Base-by-base conservation (phyloP, 2,888 invertebrate species). In the Eristalis pertinax region DNA sequence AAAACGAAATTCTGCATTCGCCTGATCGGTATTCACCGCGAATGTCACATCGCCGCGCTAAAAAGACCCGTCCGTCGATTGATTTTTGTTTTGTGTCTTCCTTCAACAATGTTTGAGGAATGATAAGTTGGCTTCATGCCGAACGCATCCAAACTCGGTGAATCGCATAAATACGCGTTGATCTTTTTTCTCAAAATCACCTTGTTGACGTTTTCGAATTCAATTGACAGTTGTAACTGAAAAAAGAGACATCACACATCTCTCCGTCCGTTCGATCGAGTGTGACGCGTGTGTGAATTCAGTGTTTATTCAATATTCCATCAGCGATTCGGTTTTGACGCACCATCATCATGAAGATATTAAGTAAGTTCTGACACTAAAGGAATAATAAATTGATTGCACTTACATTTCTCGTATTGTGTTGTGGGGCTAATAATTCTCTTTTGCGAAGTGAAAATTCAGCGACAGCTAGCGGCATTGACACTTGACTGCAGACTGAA, bases 401-500 rank as follows among this genome's bases (percentile, higher is more conserved):
- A 60, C 60, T 60, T 24, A 26, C 60, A 13, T 13, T 24, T 26
- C 24, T 58, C 8, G 8, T 35, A 26, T 43, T 72, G 32, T 5
- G 64, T 63, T 70, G 26, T 0, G 32, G 15, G 10, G 38, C 38
- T 38, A 60, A 60, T 26, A 60, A 13, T 29, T 38, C n/a, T 58
- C n/a, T 19, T 56, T 1, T 15, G 29, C 29, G 29, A 8, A 65
- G 63, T 24, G 11, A 65, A 67, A 11, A 60, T 38, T 63, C 60
- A 65, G 76, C 32, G 58, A 67, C 72, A 78, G 74, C 41, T 73
- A 60, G 41, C 82, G 22, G 22, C 78, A 82, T 72, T 86, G 83
- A 79, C 74, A 68, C 78, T 75, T 75, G 74, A 58, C 67, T 22
- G 67, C 10, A 75, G 70, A 86, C 86, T 86, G 72, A 86, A 79